Conservation (phyloP, 2,797 vertebrate genomes). For the Poeciliopsis paucimaculata region DNA sequence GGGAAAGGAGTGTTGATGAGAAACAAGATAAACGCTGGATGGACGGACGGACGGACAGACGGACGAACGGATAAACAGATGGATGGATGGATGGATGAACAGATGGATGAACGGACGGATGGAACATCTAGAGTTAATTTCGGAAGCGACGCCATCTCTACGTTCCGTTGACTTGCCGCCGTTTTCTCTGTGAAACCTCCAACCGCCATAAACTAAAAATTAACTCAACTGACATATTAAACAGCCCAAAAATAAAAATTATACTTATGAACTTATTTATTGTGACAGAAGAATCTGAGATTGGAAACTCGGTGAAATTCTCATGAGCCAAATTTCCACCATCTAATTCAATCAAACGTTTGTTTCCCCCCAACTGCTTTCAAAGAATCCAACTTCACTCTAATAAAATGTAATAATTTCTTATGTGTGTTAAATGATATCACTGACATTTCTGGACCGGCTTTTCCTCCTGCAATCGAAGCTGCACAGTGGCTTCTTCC, state of each 20-base stretch:
- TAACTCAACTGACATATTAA: neutral
- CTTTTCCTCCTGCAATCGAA: neutral
- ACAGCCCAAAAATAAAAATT: neutral
- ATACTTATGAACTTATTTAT: neutral
- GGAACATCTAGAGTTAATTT: no score
- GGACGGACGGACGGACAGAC: no score
- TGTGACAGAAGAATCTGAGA: neutral
- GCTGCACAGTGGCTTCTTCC: neutral
- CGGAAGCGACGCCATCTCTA: neutral
- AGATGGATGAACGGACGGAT: no score
- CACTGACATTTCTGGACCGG: neutral
- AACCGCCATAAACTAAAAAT: neutral
- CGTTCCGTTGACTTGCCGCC: neutral
- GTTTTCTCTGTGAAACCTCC: neutral
- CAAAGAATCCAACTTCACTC: neutral
- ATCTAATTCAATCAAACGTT: neutral
- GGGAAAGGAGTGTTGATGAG: no score
- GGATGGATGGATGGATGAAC: neutral
- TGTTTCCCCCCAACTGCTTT: no score
- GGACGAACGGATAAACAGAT: no score
- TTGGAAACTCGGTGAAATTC: neutral
- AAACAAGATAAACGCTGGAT: neutral
- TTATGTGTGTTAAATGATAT: neutral
- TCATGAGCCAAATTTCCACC: neutral
- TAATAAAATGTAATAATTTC: neutral